phyloP scores from a whole-genome alignment of 2,113 vertebrate genomes.

The Eubucco bourcierii region DNA sequence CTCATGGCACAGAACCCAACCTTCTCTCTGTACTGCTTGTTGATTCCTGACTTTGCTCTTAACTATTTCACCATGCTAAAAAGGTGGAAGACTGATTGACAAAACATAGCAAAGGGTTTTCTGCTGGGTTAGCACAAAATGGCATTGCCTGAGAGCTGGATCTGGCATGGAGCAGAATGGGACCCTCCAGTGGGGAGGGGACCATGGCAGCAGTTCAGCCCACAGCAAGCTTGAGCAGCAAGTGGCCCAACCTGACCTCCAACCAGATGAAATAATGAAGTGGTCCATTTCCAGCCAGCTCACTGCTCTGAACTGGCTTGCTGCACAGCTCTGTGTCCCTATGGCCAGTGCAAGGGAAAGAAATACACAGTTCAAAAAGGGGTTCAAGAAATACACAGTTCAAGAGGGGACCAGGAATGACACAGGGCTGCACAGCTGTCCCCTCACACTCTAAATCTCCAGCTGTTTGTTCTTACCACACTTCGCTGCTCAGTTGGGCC shows the following conservation, averaged over 20 bases:
- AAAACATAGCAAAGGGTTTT: neutral
- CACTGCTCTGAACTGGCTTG: neutral
- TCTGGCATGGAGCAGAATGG: neutral
- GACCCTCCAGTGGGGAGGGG: neutral
- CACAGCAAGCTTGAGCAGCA: neutral
- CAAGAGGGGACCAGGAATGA: neutral
- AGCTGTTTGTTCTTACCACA: neutral
- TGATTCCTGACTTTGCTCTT: neutral
- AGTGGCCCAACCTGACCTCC: neutral
- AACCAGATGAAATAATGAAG: neutral
- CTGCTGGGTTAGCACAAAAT: neutral
- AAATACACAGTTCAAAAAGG: accelerated
- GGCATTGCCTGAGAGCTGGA: neutral
- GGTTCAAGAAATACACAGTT: accelerated
- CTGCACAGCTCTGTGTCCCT: neutral
- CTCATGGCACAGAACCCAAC: neutral
- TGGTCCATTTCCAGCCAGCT: neutral
- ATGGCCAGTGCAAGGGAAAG: accelerated
- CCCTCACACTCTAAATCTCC: neutral
- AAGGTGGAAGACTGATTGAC: neutral
- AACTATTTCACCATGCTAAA: neutral
- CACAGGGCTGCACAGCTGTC: accelerated
- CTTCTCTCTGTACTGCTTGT: neutral
- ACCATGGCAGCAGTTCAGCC: neutral
- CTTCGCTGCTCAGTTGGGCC: neutral